Base-by-base conservation (phyloP, 2,888 invertebrate genomes). In the Epistrophe eligans region DNA sequence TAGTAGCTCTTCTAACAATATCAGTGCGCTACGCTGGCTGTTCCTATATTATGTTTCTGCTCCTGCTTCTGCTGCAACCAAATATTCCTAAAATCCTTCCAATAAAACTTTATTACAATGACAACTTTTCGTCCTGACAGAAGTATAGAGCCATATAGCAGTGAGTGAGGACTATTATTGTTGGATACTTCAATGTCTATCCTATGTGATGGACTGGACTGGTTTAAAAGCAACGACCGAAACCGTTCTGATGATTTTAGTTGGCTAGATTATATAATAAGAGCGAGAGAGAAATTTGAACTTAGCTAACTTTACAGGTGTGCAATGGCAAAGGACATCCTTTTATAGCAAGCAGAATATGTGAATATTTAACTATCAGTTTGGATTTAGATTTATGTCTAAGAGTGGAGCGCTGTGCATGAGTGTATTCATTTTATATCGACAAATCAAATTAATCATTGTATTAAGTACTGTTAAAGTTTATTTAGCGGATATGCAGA, bases 71-170 rank as follows among this genome's bases (percentile, higher is more conserved):
- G 6, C 52, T 28, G 28, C 76, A 50, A 79, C 79, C 74, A 79
- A 82, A 79, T 82, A 82, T 82, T 82, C 74, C 79, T 50, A 55
- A 85, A 87, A 83, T 87, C 87, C 87, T 87, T 87, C 66, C 79
- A 87, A 87, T 87, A 87, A 87, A 87, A 83, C 79, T 87, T 87
- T 87, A 83, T 83, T 87, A 83, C 87, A 79, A 79, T 76, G 87
- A 83, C 87, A 87, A 87, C 79, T 87, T 87, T 83, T 83, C 74
- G 76, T 82, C 79, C 83, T 72, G 79, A 48, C 55, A 72, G 72
- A 55, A 71, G 19, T 52, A 28, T 32, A 66, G 4, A 32, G 11
- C 10, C 8, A 38, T 13, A 66, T 1, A n/a, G 48, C 7, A 67
- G 28, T 32, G 60, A 45, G 50, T 19, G 50, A 67, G 60, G 45